phyloP scores from a whole-genome alignment of 2,113 vertebrate species.

The Leptosomus discolor region DNA sequence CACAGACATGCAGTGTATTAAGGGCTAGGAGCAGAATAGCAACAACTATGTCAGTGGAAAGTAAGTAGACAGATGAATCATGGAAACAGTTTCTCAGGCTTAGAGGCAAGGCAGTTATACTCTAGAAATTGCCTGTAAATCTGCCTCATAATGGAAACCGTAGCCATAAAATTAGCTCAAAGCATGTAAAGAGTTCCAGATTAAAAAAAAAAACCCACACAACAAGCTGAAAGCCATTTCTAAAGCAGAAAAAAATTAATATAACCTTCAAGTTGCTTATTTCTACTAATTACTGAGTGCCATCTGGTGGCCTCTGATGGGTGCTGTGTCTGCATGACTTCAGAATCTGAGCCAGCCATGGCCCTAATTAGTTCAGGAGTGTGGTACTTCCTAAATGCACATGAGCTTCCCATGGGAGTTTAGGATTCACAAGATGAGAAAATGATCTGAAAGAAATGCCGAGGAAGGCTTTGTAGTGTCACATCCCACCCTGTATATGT shows the following conservation, averaged over 20 bases:
- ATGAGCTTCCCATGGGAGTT: background rate
- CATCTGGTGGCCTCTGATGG: slow-evolving; percentile 17
- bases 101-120: background rate
- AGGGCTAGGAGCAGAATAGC: background rate
- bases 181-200: background rate
- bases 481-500: background rate
- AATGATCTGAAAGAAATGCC: background rate
- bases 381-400: background rate
- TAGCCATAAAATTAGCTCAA: background rate
- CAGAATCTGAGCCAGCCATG: background rate
- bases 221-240: background rate
- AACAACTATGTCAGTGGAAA: slow-evolving; percentile 47
- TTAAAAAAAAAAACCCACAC: too few relatives aligned
- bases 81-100: slow-evolving; percentile 15
- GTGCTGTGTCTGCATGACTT: background rate
- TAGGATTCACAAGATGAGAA: background rate
- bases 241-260: background rate
- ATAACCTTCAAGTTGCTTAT: background rate
- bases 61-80: slow-evolving; percentile 37
- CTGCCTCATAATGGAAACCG: background rate
- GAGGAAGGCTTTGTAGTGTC: background rate
- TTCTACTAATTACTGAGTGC: slow-evolving; percentile 24
- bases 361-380: background rate
- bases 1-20: background rate
- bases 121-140: background rate